Base-by-base conservation (phyloP, 2,113 vertebrate species). In the Thunnus thynnus region DNA sequence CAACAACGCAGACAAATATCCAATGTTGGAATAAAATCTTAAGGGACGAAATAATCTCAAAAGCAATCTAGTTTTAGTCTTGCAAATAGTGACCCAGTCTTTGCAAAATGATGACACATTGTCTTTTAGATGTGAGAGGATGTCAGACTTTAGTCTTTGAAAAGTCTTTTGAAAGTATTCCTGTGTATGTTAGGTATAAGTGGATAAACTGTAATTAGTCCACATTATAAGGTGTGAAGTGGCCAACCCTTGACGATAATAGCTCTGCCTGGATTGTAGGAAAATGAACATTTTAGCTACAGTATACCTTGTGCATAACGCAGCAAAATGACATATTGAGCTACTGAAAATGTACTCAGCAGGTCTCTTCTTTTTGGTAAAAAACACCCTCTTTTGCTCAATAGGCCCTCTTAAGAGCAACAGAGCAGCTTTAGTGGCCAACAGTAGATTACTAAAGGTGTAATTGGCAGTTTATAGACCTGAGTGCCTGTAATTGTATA, bases 281-380 rank as follows among this genome's bases (percentile, higher is more conserved):
- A 72, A 79, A 36, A 25, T 5, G 10, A 74, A 71, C 30, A 25
- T 61, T 79, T 60, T 52, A 51, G 9, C 20, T 41, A 41, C 36
- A 41, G 36, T 41, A 56, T 27, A 20, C 48, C 56, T 62, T 63
- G 7, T 65, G 0, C 51, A 27, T 27, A 65, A 64, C 63, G 36
- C 47, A 9, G 32, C 9, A 27, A 64, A 72, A 72, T 48, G 7
- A 65, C 14, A 51, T 50, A 25, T 41, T 62, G 5, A 72, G 27
- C 65, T 51, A 25, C 61, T 78, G 58, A 41, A 12, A 71, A 54
- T 63, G 56, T 57, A 36, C 77, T 80, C 64, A 36, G 27, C 36
- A 58, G 22, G 61, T 54, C 62, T 41, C 32, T 56, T 76, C 46
- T 56, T 76, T 72, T 72, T 6, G 8, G 13, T 60, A 70, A 46